Conservation (phyloP, 2,797 vertebrate genomes). For the Heliangelus exortis region DNA sequence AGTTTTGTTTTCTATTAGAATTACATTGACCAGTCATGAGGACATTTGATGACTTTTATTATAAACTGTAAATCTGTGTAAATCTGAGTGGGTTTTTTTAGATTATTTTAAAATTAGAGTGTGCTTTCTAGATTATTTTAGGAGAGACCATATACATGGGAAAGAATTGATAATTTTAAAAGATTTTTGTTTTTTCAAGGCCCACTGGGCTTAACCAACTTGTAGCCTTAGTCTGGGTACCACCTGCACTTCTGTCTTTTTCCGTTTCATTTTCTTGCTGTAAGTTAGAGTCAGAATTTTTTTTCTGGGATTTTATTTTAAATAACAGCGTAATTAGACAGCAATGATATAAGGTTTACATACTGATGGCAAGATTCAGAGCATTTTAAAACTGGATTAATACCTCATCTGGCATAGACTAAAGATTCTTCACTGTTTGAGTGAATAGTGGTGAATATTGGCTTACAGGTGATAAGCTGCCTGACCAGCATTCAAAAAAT, state of each 20-base stretch:
- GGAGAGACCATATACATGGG: constrained; percentile 7
- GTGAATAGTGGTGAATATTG: background rate
- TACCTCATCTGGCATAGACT: background rate
- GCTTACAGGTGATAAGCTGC: background rate
- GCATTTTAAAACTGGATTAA: background rate
- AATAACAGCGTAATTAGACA: constrained; percentile 7
- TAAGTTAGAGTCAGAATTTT: constrained; percentile 25
- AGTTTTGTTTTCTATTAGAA: constrained; percentile 62
- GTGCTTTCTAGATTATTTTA: constrained; percentile 40
- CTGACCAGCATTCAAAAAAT: background rate
- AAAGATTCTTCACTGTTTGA: background rate
- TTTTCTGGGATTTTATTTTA: constrained; percentile 4
- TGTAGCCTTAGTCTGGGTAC: constrained; percentile 1
- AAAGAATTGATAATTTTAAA: constrained; percentile 38
- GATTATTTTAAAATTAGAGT: background rate
- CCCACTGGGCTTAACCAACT: background rate
- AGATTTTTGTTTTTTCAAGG: background rate
- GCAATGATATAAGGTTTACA: background rate
- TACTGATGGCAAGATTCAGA: background rate
- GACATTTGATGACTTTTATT: constrained; percentile 53
- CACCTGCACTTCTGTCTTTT: constrained; percentile 18
- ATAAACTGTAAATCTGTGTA: constrained; percentile 50
- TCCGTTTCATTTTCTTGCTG: constrained; percentile 10
- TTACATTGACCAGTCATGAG: constrained; percentile 26
- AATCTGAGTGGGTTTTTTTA: constrained; percentile 61